A percentile compares a stretch with the other conserved stretches of the same genome.
These are phyloP conservation scores for Rhopalosiphum padi DNA, from an alignment of 1,140 invertebrate genomes.

Conservation along the genomic window DNA sequence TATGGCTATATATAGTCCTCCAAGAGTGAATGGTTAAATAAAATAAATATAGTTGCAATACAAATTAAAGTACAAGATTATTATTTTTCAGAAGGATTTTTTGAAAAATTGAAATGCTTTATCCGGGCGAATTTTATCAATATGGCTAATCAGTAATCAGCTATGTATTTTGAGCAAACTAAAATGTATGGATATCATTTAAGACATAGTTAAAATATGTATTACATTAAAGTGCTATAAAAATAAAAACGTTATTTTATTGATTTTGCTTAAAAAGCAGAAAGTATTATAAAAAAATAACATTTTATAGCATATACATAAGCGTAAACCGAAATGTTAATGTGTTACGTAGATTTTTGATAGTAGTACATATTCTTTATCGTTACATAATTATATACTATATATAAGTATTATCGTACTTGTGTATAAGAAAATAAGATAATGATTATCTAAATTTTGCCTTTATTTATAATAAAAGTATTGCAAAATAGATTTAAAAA, in stretches of 20 bases:
- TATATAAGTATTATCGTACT: not conserved
- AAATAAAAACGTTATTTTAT: constrained; percentile 28
- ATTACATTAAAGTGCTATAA: not conserved
- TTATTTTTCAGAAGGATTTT: not conserved
- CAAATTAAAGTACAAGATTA: not conserved
- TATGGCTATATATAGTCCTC: not conserved
- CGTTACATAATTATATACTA: not conserved
- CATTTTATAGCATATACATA: not conserved
- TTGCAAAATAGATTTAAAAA: not conserved
- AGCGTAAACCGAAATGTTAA: not conserved
- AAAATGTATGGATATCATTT: not conserved
- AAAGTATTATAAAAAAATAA: not conserved
- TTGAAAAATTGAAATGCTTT: not conserved
- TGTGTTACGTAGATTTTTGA: constrained; percentile 27
- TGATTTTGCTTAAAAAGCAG: not conserved
- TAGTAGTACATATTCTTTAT: not conserved
- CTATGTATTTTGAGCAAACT: not conserved
- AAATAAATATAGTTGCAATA: not conserved
- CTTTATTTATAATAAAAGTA: constrained; percentile 19
- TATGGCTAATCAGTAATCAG: not conserved
- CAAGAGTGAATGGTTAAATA: not conserved
- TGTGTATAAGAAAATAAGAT: not conserved
- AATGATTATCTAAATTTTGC: not conserved
- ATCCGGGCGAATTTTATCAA: not conserved
- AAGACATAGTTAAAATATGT: constrained; percentile 17